phyloP scores from a whole-genome alignment of 2,113 vertebrate species.

The Nibea albiflora region DNA sequence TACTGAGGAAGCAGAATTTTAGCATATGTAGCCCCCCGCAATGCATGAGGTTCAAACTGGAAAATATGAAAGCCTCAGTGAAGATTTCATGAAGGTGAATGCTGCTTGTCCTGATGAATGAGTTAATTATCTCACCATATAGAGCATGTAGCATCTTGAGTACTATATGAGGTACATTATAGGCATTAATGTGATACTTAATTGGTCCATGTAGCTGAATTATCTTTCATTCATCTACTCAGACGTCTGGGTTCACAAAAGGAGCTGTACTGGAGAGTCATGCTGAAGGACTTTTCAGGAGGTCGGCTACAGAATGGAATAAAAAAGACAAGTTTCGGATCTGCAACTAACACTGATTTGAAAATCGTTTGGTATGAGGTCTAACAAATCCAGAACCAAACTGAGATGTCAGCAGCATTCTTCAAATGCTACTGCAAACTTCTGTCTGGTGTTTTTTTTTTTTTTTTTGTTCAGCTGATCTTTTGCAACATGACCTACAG shows the following conservation, averaged over 20 bases:
- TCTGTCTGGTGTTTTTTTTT: not conserved
- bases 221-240: constrained; percentile 4
- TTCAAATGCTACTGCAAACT: not conserved
- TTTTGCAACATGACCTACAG: not conserved
- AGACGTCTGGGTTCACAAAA: not conserved
- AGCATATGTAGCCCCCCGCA: constrained; percentile 12
- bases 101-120: constrained; percentile 10
- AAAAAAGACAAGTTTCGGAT: constrained; percentile 3
- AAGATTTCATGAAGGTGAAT: constrained; percentile 34
- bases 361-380: not conserved
- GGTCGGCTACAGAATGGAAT: not conserved
- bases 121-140: constrained; percentile 5
- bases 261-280: not conserved
- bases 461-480: not conserved
- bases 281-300: constrained; percentile 12
- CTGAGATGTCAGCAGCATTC: not conserved
- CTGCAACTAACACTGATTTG: constrained; percentile 4
- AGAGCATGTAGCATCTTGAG: not conserved
- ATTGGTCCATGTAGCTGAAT: constrained; percentile 26
- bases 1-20: constrained; percentile 47
- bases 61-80: constrained; percentile 34
- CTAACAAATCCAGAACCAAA: not conserved
- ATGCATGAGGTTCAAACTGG: constrained; percentile 19
- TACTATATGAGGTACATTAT: constrained; percentile 14
- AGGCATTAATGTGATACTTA: constrained; percentile 2